These are phyloP conservation scores for Hypsibius dujardini DNA, from an alignment of 1,140 invertebrate genomes.

Conservation along the genomic window DNA sequence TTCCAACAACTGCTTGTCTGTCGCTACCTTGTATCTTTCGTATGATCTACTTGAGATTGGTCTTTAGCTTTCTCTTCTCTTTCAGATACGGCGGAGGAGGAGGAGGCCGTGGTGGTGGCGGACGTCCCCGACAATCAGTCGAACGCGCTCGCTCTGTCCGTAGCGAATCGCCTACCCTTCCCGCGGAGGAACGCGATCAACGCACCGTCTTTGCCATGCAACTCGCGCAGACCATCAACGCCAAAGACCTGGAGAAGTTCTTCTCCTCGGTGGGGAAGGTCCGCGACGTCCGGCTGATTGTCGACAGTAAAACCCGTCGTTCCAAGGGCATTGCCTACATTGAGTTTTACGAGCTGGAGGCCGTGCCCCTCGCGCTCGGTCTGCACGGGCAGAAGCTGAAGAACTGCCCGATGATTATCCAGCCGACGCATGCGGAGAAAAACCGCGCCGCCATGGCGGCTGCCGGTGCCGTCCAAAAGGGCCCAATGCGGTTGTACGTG, in stretches of 20 bases:
- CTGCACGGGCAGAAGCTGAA: constrained; percentile 84
- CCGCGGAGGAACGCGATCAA: constrained; percentile 91
- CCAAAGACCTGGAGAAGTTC: constrained; percentile 93
- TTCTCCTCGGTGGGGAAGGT: constrained; percentile 93
- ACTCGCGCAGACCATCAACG: constrained; percentile 74
- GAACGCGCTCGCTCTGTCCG: constrained; percentile 18
- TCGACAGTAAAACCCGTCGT: constrained; percentile 91
- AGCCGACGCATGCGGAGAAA: constrained; percentile 94
- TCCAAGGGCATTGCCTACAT: constrained; percentile 99
- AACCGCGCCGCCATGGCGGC: constrained; percentile 58
- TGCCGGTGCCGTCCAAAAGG: constrained; percentile 44
- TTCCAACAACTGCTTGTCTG: no score
- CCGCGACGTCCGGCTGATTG: constrained; percentile 90
- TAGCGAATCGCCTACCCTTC: constrained; percentile 42
- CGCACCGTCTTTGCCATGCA: constrained; percentile 97
- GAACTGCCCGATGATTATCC: constrained; percentile 93
- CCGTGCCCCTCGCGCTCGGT: constrained; percentile 85
- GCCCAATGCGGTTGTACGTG: constrained; percentile 89
- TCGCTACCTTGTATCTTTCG: no score
- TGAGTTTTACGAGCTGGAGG: constrained; percentile 94
- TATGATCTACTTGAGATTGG: no score
- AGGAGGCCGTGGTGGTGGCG: constrained; percentile 16
- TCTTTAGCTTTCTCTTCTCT: not conserved
- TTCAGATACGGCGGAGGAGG: constrained; percentile 8
- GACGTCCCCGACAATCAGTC: constrained; percentile 19